Conservation (phyloP, 2,888 invertebrate species). For the Ethmia dodecea region DNA sequence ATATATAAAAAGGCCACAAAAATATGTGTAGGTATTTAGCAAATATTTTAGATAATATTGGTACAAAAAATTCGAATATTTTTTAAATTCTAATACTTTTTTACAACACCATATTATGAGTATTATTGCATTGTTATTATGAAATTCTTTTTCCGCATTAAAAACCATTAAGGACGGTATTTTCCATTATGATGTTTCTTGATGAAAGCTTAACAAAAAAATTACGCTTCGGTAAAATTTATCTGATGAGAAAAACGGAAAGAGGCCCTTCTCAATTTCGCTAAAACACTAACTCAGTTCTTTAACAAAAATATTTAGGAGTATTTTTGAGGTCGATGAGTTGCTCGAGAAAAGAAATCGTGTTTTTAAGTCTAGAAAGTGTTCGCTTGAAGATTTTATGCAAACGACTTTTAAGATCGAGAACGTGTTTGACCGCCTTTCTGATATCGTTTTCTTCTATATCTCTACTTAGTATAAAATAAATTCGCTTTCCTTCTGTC, state of each 20-base stretch:
- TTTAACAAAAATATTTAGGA: constrained; percentile 15
- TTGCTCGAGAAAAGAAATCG: background rate
- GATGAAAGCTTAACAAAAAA: background rate
- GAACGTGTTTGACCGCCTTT: constrained; percentile 2
- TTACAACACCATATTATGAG: too few species aligned
- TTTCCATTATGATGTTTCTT: background rate
- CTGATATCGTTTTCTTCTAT: too few species aligned
- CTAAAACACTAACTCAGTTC: constrained; percentile 19
- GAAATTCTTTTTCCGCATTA: too few species aligned
- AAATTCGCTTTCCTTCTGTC: too few species aligned
- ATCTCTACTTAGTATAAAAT: too few species aligned
- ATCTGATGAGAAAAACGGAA: constrained; percentile 14
- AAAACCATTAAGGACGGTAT: constrained; percentile 1
- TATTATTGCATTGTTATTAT: too few species aligned
- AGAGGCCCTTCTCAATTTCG: constrained; percentile 24
- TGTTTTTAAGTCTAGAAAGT: background rate
- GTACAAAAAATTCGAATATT: too few species aligned
- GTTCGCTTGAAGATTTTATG: constrained; percentile 1
- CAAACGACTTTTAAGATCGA: constrained; percentile 3
- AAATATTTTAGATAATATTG: too few species aligned
- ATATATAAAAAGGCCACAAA: too few species aligned
- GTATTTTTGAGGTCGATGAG: constrained; percentile 5
- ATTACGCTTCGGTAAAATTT: background rate
- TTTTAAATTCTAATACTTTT: too few species aligned
- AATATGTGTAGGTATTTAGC: too few species aligned